Base-by-base conservation (phyloP, 2,888 invertebrate species). In the Philereme vetulata region DNA sequence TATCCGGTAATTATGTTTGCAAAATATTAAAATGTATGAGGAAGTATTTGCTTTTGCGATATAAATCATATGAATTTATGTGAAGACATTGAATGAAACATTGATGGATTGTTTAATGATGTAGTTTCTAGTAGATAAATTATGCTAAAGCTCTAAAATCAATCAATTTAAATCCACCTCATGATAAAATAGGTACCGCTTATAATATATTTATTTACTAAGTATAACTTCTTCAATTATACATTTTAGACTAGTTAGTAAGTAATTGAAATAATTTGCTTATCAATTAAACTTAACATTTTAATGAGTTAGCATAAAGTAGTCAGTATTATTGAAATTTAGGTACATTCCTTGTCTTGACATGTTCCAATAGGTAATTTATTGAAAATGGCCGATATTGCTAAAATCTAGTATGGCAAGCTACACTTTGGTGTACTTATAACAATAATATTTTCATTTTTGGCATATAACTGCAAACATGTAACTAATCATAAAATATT, bases 401-500 rank as follows among this genome's bases (percentile, higher is more conserved):
- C 70, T 83, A 78, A 75, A 80, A 80, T 80, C 89, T 90, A 90
- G 85, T 90, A 92, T 92, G 92, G 92, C 92, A 92, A 91, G 88
- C 82, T 86, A 85, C 75, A 84, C 90, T 92, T 92, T 91, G 91
- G 91, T 88, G 84, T 87, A 80, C 81, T 85, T 81, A 83, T 76
- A 73, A 52, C 48, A 49, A 21, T 53, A 58, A 60, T 55, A 59
- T 62, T 65, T 62, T 51, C 56, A 50, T 60, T 67, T 65, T 66
- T 71, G 65, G 66, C 60, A 64, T 65, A 60, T 55, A 60, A 58
- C 57, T 68, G 65, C 45, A 57, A 32, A 51, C 9, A 59, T 34
- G 32, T 59, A 45, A n/a, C 33, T 11, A 44, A 36, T 46, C 8
- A 8, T 56, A 52, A n/a, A n/a, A 38, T 10, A 38, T 38, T 21